Evolutionary conservation across 1,140 invertebrate species (phyloP).

Genomic region (Eupeodes corollae): DNA sequence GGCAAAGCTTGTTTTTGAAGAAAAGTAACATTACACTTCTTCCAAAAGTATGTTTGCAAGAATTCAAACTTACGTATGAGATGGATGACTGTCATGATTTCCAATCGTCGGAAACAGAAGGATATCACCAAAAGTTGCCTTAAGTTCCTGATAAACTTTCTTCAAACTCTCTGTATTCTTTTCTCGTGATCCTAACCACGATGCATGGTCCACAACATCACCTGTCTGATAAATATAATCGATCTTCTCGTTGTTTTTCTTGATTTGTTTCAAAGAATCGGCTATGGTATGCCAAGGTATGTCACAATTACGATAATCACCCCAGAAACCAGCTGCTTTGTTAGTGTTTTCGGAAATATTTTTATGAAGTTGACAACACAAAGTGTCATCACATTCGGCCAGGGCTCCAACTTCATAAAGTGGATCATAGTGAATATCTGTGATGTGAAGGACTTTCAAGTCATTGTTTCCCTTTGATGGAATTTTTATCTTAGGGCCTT

Average conservation of each 20-base stretch:
- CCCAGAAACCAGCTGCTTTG: conserved; percentile 60
- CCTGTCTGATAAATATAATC: conserved; percentile 75
- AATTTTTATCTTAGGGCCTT: conserved; percentile 13
- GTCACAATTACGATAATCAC: conserved; percentile 66
- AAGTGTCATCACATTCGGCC: conserved; percentile 57
- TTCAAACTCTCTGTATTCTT: conserved; percentile 52
- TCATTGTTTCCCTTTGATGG: conserved; percentile 9
- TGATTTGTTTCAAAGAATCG: conserved; percentile 46
- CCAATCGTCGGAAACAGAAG: conserved; percentile 64
- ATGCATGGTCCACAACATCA: conserved; percentile 69
- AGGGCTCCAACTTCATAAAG: conserved; percentile 54
- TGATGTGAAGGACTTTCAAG: conserved; percentile 57
- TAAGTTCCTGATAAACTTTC: conserved; percentile 46
- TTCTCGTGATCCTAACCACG: conserved; percentile 64
- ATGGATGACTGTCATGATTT: conserved; percentile 81
- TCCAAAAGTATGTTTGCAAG: too few relatives aligned
- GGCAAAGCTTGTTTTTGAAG: too few relatives aligned
- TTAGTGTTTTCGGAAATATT: conserved; percentile 15
- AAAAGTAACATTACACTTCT: too few relatives aligned
- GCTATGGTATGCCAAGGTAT: conserved; percentile 53
- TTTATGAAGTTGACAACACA: conserved; percentile 63
- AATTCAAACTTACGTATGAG: conserved; percentile 57
- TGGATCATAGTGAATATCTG: conserved; percentile 72
- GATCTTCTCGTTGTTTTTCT: conserved; percentile 44
- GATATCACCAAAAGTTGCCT: conserved; percentile 49